These are phyloP conservation scores for Pomacea canaliculata DNA, from an alignment of 2,888 invertebrate species.

Conservation along the genomic window DNA sequence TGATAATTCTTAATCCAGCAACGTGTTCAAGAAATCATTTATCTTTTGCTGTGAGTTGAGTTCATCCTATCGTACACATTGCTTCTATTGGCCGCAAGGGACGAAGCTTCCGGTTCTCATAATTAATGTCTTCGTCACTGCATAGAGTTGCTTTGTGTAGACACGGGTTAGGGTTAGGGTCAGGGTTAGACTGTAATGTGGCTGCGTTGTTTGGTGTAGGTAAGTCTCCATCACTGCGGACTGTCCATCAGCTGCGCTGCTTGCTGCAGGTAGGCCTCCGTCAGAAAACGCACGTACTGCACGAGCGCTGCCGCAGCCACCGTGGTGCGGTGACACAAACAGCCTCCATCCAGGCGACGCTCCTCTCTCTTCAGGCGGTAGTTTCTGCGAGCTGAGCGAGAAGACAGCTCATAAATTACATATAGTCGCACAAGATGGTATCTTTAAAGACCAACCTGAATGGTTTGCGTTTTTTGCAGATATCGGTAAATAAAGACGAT, in stretches of 20 bases:
- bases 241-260: background rate
- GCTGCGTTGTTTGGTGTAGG: background rate
- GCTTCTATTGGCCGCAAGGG: too few species aligned
- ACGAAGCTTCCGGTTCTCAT: too few species aligned
- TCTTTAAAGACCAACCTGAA: too few species aligned
- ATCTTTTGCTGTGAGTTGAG: too few species aligned
- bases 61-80: too few species aligned
- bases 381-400: background rate
- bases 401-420: background rate
- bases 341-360: constrained; percentile 53
- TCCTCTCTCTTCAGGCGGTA: constrained; percentile 58
- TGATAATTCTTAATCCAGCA: too few species aligned
- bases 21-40: too few species aligned
- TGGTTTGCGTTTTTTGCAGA: too few species aligned
- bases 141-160: too few species aligned
- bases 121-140: too few species aligned
- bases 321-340: constrained; percentile 63
- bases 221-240: background rate
- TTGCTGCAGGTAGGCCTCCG: constrained; percentile 31
- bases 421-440: background rate
- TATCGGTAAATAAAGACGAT: too few species aligned
- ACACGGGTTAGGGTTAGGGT: too few species aligned
- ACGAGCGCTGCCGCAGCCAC: constrained; percentile 62
- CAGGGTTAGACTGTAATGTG: background rate
- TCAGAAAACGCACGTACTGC: constrained; percentile 61